Evolutionary conservation across 2,888 invertebrate genomes (phyloP).

Genomic region (Andrena bicolor): DNA sequence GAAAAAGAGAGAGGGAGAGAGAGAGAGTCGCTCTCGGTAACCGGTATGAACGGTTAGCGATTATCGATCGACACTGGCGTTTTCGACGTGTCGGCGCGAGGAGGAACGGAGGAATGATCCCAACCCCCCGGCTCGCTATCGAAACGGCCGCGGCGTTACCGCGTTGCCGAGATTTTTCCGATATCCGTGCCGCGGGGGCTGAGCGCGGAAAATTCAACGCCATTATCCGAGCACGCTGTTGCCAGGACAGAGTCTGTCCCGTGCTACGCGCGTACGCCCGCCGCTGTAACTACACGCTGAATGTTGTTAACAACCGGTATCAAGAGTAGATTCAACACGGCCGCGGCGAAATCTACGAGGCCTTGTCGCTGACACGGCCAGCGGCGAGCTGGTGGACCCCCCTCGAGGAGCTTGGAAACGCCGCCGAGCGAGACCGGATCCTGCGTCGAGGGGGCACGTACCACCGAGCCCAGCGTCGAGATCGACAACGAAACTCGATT

Average conservation of each 20-base stretch:
- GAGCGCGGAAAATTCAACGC: conserved; percentile 63
- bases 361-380: conserved; percentile 65
- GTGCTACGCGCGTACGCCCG: conserved; percentile 23
- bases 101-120: conserved; percentile 4
- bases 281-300: conserved; percentile 58
- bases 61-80: conserved; percentile 66
- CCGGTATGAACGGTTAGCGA: conserved; percentile 61
- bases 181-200: conserved; percentile 59
- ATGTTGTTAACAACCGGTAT: conserved; percentile 74
- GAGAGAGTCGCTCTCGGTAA: conserved; percentile 62
- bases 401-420: conserved; percentile 25
- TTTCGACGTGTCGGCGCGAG: conserved; percentile 49
- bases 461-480: conserved; percentile 27
- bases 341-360: conserved; percentile 65
- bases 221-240: conserved; percentile 65
- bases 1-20: conserved; percentile 51
- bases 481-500: conserved; percentile 69
- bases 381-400: conserved; percentile 45
- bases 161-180: conserved; percentile 67
- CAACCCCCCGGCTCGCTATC: conserved; percentile 46
- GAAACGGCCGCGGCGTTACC: conserved; percentile 62
- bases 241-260: conserved; percentile 21
- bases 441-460: conserved; percentile 20
- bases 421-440: neutral
- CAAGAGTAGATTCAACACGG: conserved; percentile 72